Conservation (phyloP, 2,888 invertebrate species). For the Diachrysia chrysitis region DNA sequence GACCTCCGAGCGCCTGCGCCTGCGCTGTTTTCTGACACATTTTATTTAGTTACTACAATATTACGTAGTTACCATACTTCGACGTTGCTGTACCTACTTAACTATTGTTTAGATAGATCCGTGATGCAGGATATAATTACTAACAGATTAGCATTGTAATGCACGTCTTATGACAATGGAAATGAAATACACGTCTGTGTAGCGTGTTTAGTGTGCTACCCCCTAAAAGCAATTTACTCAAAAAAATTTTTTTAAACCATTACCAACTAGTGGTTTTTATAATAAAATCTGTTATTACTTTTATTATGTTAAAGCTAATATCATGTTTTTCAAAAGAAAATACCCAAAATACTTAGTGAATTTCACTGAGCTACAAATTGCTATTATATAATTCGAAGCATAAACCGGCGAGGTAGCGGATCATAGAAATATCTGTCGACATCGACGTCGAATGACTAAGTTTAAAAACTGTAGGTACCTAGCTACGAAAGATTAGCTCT, state of each 20-base stretch:
- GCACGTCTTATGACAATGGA: constrained; percentile 4
- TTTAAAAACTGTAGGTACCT: constrained; percentile 24
- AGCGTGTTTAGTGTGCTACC: not conserved
- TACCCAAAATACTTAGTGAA: not conserved
- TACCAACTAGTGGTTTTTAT: too few relatives aligned
- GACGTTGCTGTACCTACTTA: constrained; percentile 21
- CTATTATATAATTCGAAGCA: constrained; percentile 31
- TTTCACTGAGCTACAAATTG: constrained; percentile 27
- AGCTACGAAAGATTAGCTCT: not conserved
- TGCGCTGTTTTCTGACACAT: constrained; percentile 76
- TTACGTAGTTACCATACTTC: constrained; percentile 47
- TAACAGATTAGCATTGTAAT: constrained; percentile 1
- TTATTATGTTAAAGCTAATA: too few relatives aligned
- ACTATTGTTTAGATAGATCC: constrained; percentile 13
- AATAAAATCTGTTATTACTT: too few relatives aligned
- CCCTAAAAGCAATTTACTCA: not conserved
- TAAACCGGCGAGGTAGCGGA: constrained; percentile 28
- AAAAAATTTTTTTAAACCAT: not conserved
- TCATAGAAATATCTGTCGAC: constrained; percentile 28
- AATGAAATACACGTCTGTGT: constrained; percentile 3
- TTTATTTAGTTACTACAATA: constrained; percentile 65
- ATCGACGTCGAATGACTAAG: constrained; percentile 24
- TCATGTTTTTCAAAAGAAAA: not conserved
- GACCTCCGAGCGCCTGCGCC: constrained; percentile 78
- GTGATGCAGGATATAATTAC: not conserved